Evolutionary conservation across 2,888 invertebrate species (phyloP).

Genomic region (Drosophila subsilvestris): DNA sequence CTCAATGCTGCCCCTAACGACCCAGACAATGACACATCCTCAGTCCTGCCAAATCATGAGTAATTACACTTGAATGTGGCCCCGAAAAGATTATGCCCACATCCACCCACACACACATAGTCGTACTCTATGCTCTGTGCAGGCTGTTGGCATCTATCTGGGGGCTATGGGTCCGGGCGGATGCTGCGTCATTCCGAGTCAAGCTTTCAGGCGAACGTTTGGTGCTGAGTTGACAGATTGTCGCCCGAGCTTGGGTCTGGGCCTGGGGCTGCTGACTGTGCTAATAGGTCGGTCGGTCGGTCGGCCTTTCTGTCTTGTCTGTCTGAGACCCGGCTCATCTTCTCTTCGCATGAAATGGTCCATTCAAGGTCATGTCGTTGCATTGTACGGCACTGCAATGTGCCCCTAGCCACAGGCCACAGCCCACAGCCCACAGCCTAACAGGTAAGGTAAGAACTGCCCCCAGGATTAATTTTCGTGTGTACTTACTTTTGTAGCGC

Average conservation of each 20-base stretch:
- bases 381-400: neutral
- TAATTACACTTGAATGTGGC: conserved; percentile 53
- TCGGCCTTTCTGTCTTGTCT: neutral
- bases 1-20: conserved; percentile 8
- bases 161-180: conserved; percentile 14
- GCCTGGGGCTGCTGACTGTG: conserved; percentile 19
- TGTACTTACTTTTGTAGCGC: conserved; percentile 90
- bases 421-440: neutral
- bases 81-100: conserved; percentile 43
- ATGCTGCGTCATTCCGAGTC: conserved; percentile 58
- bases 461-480: neutral
- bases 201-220: conserved; percentile 28
- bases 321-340: neutral
- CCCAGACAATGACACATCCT: conserved; percentile 30
- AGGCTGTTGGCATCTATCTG: conserved; percentile 26
- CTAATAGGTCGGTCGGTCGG: conserved; percentile 8
- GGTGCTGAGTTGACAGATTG: conserved; percentile 69
- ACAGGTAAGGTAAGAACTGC: neutral
- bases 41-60: conserved; percentile 40
- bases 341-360: neutral
- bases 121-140: neutral
- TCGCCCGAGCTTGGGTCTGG: conserved; percentile 31
- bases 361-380: neutral
- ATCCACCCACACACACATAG: neutral
- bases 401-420: neutral